These are phyloP conservation scores for Habroteleia sp. DNA, from an alignment of 2,888 invertebrate genomes.

Conservation along the genomic window DNA sequence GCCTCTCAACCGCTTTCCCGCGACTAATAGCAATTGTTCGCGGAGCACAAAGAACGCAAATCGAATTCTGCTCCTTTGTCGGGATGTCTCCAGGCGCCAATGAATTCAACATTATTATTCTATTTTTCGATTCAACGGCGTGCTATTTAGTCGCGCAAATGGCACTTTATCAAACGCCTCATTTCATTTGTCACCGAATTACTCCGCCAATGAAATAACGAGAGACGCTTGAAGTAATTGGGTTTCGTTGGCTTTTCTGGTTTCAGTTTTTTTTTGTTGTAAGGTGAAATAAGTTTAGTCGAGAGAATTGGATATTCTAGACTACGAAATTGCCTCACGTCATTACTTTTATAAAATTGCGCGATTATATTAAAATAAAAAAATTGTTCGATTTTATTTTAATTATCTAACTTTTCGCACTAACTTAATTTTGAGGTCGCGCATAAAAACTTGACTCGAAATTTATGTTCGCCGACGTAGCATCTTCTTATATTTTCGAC, in stretches of 20 bases:
- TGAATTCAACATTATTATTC: slow-evolving; percentile 63
- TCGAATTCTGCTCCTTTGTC: slow-evolving; percentile 60
- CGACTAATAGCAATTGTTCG: slow-evolving; percentile 51
- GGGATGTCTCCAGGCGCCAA: slow-evolving; percentile 62
- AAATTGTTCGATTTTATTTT: slow-evolving; percentile 14
- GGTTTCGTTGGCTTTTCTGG: slow-evolving; percentile 53
- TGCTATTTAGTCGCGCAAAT: slow-evolving; percentile 61
- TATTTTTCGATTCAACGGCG: slow-evolving; percentile 59
- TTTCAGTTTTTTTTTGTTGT: slow-evolving; percentile 28
- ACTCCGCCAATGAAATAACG: slow-evolving; percentile 58
- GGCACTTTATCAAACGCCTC: slow-evolving; percentile 63
- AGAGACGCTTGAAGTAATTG: slow-evolving; percentile 50
- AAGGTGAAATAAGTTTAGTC: slow-evolving; percentile 31
- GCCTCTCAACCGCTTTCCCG: slow-evolving; percentile 56
- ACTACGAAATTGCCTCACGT: too few relatives aligned
- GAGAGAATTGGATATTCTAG: slow-evolving; percentile 26
- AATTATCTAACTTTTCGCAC: slow-evolving; percentile 17
- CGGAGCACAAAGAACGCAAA: slow-evolving; percentile 57
- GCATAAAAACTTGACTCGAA: slow-evolving; percentile 12
- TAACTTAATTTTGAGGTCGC: slow-evolving; percentile 5
- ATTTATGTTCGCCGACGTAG: slow-evolving; percentile 6
- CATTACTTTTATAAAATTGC: too few relatives aligned
- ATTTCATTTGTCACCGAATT: slow-evolving; percentile 63
- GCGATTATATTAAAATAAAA: not conserved
- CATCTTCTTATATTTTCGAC: slow-evolving; percentile 18